Base-by-base conservation (phyloP, 2,113 vertebrate genomes). In the Lepus timidus region DNA sequence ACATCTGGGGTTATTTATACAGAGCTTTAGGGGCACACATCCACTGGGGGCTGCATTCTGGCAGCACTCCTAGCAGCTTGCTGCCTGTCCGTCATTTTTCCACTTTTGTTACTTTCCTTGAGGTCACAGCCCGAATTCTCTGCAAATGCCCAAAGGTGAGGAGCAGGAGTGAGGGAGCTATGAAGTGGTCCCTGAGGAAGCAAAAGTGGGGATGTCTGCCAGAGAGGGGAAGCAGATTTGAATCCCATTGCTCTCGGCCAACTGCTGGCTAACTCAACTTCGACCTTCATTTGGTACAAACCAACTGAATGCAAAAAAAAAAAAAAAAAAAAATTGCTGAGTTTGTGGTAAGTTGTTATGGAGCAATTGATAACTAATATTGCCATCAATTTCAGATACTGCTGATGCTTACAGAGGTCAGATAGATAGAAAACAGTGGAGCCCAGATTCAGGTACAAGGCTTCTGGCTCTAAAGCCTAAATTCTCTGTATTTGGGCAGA, bases 301-400 rank as follows among this genome's bases (percentile, higher is more conserved):
- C 27, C 0, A 49, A 91, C 11, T 14, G 0, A 51, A 82, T 27
- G 13, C 4, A 91, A 78, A 79, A 78, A 58, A 58, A 44, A 44
- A 44, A 44, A 44, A 44, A 44, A 44, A 44, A 44, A 44, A 44
- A 39, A 79, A 13, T 55, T 39, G 70, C 27, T 80, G 84, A 80
- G 9, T 85, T 67, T 73, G n/a, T 44, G 25, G 36, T 65, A 44
- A 65, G 62, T 75, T 88, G 52, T 76, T 85, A 84, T 71, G 4
- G 6, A 95, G 52, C 36, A 95, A 88, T 12, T 91, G 74, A 70
- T 83, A 95, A 88, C 17, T 93, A 94, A 85, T 83, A 80, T 2
- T 88, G 71, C n/a, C 65, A 64, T 44, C 71, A 65, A 71, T 86
- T 86, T 87, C 8, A 91, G 31, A 83, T 73, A 79, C 85, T 92